These are phyloP conservation scores for Acleris cristana DNA, from an alignment of 2,888 invertebrate genomes.

Conservation along the genomic window DNA sequence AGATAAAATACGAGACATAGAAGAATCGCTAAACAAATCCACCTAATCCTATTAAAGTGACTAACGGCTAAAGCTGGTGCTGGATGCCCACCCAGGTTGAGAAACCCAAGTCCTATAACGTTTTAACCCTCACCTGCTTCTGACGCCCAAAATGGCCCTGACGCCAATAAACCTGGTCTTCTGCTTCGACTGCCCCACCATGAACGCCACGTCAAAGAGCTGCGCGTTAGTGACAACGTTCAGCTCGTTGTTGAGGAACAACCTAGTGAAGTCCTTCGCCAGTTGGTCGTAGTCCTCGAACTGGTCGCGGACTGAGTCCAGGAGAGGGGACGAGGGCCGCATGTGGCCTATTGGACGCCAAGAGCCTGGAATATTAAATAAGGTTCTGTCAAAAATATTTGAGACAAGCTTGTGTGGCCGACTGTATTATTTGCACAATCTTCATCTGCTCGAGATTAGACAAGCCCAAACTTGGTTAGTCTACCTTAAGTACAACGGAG, in stretches of 20 bases:
- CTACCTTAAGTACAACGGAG: too few relatives aligned
- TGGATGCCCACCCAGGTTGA: too few relatives aligned
- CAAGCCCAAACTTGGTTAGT: too few relatives aligned
- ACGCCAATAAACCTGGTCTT: slow-evolving; percentile 96
- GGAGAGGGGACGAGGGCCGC: slow-evolving; percentile 95
- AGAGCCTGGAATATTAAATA: slow-evolving; percentile 83
- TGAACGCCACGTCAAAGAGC: slow-evolving; percentile 94
- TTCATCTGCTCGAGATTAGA: too few relatives aligned
- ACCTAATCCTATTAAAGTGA: too few relatives aligned
- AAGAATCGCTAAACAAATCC: too few relatives aligned
- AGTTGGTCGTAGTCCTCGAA: slow-evolving; percentile 97
- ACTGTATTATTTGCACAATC: too few relatives aligned
- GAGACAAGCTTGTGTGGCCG: too few relatives aligned
- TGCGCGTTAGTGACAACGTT: slow-evolving; percentile 91
- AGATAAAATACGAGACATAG: too few relatives aligned
- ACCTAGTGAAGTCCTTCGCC: slow-evolving; percentile 95
- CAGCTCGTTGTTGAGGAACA: slow-evolving; percentile 93
- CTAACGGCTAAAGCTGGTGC: too few relatives aligned
- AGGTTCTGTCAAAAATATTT: background rate
- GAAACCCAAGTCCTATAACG: too few relatives aligned
- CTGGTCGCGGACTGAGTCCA: slow-evolving; percentile 96
- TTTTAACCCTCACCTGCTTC: slow-evolving; percentile 88
- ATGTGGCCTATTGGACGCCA: slow-evolving; percentile 97
- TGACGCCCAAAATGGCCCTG: slow-evolving; percentile 94
- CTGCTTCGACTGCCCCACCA: slow-evolving; percentile 96